phyloP scores from a whole-genome alignment of 2,113 vertebrate species.

The Saguinus midas region DNA sequence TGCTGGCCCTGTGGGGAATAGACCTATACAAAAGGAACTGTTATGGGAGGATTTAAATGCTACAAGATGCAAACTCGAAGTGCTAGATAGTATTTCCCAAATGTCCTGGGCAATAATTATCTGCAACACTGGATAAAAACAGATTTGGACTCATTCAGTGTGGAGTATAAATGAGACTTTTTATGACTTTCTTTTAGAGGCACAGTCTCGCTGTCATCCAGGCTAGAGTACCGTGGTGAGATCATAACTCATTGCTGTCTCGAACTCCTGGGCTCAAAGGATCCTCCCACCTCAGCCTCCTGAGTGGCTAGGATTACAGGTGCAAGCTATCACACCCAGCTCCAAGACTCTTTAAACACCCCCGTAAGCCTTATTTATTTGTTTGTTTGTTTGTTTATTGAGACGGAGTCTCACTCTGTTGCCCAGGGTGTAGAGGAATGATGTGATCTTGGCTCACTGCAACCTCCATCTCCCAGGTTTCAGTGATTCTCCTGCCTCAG shows the following conservation, averaged over 20 bases:
- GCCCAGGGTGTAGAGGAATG: neutral
- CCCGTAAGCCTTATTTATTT: too few species aligned
- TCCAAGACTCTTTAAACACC: neutral
- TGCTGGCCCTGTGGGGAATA: rapidly evolving
- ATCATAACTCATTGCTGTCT: neutral
- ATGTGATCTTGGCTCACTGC: neutral
- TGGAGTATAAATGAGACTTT: neutral
- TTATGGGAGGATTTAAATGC: neutral
- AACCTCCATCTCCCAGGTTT: neutral
- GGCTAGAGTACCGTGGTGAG: neutral
- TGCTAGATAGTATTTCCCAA: neutral
- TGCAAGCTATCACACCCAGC: neutral
- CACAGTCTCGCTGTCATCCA: neutral
- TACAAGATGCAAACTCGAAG: neutral
- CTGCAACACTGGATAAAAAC: neutral
- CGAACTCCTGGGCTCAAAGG: neutral
- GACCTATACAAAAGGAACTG: neutral
- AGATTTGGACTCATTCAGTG: neutral
- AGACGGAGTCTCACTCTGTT: neutral
- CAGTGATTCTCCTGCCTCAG: neutral
- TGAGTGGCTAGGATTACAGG: neutral
- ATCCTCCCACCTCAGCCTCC: neutral
- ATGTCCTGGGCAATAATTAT: neutral
- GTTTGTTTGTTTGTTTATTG: neutral
- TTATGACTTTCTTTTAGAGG: neutral